Evolutionary conservation across 2,113 vertebrate genomes (phyloP).

Genomic region (Odobenus rosmarus): DNA sequence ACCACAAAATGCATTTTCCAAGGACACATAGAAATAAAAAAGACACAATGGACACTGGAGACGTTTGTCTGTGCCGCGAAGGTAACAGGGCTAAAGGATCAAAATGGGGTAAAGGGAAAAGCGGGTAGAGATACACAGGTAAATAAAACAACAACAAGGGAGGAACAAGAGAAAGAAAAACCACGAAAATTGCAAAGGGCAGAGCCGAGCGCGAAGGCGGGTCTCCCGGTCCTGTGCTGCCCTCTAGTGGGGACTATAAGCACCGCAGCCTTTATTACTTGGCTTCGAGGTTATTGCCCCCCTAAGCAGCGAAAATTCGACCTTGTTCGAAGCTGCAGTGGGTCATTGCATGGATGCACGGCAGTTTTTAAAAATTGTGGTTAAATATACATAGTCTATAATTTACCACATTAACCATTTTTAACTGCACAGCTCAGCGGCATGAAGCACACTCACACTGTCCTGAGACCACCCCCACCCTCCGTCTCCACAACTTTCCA

Average conservation of each 20-base stretch:
- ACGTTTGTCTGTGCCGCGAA: neutral
- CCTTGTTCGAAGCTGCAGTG: fast-evolving
- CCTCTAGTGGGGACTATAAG: fast-evolving
- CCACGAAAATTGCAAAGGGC: too few species aligned
- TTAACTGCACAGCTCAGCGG: neutral
- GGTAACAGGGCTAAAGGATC: neutral
- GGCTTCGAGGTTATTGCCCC: fast-evolving
- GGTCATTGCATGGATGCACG: neutral
- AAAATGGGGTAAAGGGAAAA: neutral
- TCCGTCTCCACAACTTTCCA: neutral
- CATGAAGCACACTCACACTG: neutral
- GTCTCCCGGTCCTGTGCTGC: neutral
- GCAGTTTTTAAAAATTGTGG: neutral
- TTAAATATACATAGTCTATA: neutral
- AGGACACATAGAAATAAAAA: neutral
- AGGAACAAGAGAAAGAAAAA: neutral
- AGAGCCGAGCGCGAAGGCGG: fast-evolving
- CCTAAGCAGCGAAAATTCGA: neutral
- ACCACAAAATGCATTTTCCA: neutral
- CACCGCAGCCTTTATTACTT: neutral
- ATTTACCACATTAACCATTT: too few species aligned
- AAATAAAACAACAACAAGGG: neutral
- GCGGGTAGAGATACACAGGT: neutral
- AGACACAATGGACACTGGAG: neutral
- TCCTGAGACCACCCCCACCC: neutral